Percentiles rank a stretch among this genome's conserved stretches.
Conservation (phyloP, 2,797 vertebrate species). For the Cryptoprocta ferox region DNA sequence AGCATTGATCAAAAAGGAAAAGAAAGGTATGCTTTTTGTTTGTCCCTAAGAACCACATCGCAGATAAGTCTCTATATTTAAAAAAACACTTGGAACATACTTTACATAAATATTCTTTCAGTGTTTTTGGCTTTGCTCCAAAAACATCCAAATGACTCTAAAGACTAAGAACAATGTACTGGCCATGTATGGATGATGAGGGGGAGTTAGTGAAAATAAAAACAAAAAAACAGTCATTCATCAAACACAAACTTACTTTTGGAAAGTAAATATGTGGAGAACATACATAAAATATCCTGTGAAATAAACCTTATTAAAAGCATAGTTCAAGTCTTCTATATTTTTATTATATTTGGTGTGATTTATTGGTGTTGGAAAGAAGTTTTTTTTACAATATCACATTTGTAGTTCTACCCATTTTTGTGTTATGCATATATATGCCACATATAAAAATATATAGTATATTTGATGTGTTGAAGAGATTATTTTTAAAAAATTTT, state of each 20-base stretch:
- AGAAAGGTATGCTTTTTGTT: neutral
- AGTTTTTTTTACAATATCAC: neutral
- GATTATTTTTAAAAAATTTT: neutral
- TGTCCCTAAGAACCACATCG: neutral
- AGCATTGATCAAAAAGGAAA: constrained; percentile 34
- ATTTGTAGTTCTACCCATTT: neutral
- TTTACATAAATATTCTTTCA: constrained; percentile 16
- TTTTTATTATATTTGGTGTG: neutral
- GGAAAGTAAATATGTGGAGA: neutral
- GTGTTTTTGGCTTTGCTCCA: neutral
- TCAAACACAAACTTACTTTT: neutral
- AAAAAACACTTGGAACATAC: constrained; percentile 14
- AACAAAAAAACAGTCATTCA: neutral
- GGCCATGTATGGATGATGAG: neutral
- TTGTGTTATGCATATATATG: neutral
- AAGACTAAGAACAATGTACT: neutral
- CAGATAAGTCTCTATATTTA: neutral
- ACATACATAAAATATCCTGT: neutral
- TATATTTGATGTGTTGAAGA: neutral
- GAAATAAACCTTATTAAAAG: neutral
- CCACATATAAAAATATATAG: neutral
- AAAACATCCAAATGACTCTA: constrained; percentile 31
- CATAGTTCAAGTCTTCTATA: neutral
- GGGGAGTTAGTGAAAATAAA: neutral
- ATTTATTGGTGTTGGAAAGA: neutral